Evolutionary conservation across 2,797 vertebrate species (phyloP), one percentile per base, ranked within the genome.

Genomic region (Morus bassanus): DNA sequence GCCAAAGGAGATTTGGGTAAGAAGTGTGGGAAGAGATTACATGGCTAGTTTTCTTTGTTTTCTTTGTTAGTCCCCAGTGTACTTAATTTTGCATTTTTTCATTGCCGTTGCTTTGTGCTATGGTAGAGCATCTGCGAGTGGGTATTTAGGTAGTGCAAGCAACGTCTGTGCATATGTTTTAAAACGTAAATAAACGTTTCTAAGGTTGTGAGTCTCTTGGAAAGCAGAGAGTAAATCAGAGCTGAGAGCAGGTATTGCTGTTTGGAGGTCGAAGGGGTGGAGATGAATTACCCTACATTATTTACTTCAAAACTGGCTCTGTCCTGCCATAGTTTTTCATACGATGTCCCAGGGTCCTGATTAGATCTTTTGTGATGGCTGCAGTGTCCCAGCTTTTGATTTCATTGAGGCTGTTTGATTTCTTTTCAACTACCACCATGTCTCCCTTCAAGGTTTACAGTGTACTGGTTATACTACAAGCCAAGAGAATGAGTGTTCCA

Each of bases 21-120:
- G 93, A 92, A 96, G 69, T 96, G 96, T 97, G 96, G 95, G 96
- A 97, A 97, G 96, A 91, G 85, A 93, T 95, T 92, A 93, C 89
- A 76, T 8, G 23, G 59, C 78, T 84, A 51, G 64, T 74, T 78
- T 56, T 87, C 95, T 92, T 97, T 96, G 93, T 93, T 89, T 95
- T 56, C 94, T 96, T 95, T 95, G 86, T 93, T 93, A 64, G 89
- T 48, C 93, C 80, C 76, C 45, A 43, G 85, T 48, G 67, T 70
- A 75, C 50, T 90, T 92, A 45, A 83, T 91, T 96, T 91, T 89
- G 70, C 4, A 1, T 76, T 80, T 96, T 91, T 83, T 48, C 64
- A 70, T 45, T 12, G 41, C 10, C 0, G 48, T 78, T 70, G 39
- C 87, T 95, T 95, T 96, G 96, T 93, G 13, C 85, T 67, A 7